phyloP scores from a whole-genome alignment of 2,113 vertebrate species.

The Damaliscus lunatus region DNA sequence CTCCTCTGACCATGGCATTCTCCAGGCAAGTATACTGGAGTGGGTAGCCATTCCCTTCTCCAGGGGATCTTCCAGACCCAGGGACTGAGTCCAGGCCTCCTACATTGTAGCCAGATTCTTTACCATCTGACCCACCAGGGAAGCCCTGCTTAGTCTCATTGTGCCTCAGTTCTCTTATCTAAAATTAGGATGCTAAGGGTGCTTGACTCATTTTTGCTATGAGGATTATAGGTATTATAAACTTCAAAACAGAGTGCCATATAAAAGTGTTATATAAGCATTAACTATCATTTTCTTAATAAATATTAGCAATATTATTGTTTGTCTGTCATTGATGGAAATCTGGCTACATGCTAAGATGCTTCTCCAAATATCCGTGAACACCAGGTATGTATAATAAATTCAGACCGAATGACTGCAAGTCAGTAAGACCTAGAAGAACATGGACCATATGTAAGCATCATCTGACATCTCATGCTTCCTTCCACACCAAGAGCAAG shows the following conservation, averaged over 20 bases:
- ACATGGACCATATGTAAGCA: background rate
- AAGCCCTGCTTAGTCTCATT: background rate
- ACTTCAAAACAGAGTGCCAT: background rate
- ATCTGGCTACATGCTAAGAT: background rate
- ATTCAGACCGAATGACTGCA: fast-evolving
- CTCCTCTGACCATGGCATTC: background rate
- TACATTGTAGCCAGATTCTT: background rate
- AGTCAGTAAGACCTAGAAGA: background rate
- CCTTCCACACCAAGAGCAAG: background rate
- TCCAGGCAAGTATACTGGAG: background rate
- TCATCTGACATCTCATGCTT: background rate
- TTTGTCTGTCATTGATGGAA: background rate
- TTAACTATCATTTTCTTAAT: background rate
- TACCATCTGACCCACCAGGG: background rate
- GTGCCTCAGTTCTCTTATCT: background rate
- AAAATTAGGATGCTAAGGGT: background rate
- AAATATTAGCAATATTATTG: background rate
- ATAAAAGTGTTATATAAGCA: background rate
- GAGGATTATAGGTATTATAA: background rate
- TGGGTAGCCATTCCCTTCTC: background rate
- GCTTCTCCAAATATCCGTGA: background rate
- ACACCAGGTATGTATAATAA: background rate
- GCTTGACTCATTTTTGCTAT: background rate
- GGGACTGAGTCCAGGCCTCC: background rate
- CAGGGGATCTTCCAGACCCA: background rate